A percentile compares a stretch with the other conserved stretches of the same genome.
Conservation (phyloP, 2,797 vertebrate species). For the Selene dorsalis region DNA sequence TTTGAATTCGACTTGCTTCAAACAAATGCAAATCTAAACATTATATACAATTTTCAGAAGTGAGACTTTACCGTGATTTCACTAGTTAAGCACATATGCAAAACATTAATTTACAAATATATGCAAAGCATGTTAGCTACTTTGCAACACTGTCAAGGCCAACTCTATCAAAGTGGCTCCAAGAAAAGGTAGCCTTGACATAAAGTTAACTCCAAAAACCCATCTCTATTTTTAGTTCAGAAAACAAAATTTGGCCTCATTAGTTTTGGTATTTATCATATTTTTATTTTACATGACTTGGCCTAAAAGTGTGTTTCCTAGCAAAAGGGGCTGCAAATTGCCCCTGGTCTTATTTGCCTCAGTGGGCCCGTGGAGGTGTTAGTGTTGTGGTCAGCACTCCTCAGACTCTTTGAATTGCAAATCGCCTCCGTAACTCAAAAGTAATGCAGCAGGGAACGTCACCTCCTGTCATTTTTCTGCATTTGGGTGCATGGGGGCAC, state of each 20-base stretch:
- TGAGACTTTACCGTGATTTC: constrained; percentile 57
- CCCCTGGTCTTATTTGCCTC: constrained; percentile 84
- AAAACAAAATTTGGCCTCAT: constrained; percentile 82
- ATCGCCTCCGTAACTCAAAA: constrained; percentile 85
- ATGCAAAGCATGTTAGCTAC: constrained; percentile 53
- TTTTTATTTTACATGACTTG: constrained; percentile 83
- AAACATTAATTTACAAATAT: constrained; percentile 73
- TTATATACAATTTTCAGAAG: constrained; percentile 47
- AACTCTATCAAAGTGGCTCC: constrained; percentile 63
- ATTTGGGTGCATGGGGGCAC: constrained; percentile 83
- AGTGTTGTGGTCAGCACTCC: constrained; percentile 88
- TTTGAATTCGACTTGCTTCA: constrained; percentile 35
- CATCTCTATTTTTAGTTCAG: constrained; percentile 73
- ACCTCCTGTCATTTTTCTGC: constrained; percentile 86
- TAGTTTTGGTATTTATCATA: constrained; percentile 84
- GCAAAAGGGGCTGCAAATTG: constrained; percentile 81
- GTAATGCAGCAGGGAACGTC: constrained; percentile 83
- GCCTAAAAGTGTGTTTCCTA: constrained; percentile 80
- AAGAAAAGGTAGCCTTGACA: constrained; percentile 75
- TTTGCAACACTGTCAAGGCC: constrained; percentile 76
- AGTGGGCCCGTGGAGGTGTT: constrained; percentile 76
- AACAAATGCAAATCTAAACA: constrained; percentile 63
- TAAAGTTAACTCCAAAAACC: constrained; percentile 64
- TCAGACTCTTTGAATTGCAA: constrained; percentile 86
- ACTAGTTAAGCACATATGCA: constrained; percentile 77